These are phyloP conservation scores for Acanthis flammea DNA, from an alignment of 2,797 vertebrate species.

Conservation along the genomic window DNA sequence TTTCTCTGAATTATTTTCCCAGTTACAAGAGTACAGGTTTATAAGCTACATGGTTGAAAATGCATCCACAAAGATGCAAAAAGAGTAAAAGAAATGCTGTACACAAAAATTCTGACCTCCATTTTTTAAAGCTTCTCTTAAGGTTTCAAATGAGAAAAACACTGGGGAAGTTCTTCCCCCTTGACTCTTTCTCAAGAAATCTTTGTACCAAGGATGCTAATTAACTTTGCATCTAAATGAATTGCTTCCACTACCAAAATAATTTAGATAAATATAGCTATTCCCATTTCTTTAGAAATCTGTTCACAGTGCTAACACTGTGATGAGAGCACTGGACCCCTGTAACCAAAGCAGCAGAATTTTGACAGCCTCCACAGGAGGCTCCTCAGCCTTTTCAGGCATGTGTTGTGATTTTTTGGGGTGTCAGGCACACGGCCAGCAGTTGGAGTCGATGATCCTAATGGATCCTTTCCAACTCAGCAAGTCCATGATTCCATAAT, in stretches of 20 bases:
- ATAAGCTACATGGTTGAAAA: background rate
- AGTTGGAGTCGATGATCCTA: fast-evolving
- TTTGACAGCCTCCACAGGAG: background rate
- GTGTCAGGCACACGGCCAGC: background rate
- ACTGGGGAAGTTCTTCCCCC: background rate
- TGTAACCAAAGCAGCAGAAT: background rate
- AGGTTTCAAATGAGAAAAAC: background rate
- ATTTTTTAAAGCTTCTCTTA: background rate
- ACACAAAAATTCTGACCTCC: background rate
- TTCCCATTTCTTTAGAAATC: background rate
- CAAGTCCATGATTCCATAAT: background rate
- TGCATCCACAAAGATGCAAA: background rate
- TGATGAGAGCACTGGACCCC: background rate
- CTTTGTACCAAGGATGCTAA: background rate
- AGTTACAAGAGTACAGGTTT: background rate
- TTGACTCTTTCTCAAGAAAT: background rate
- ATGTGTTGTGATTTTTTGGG: background rate
- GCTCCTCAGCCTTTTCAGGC: background rate
- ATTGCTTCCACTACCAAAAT: background rate
- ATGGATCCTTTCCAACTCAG: background rate
- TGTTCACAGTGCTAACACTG: background rate
- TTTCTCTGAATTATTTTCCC: background rate
- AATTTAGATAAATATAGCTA: background rate
- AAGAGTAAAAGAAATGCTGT: background rate
- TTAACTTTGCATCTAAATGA: background rate